These are phyloP conservation scores for Hirudinaria manillensis DNA, from an alignment of 2,888 invertebrate genomes.

Conservation along the genomic window DNA sequence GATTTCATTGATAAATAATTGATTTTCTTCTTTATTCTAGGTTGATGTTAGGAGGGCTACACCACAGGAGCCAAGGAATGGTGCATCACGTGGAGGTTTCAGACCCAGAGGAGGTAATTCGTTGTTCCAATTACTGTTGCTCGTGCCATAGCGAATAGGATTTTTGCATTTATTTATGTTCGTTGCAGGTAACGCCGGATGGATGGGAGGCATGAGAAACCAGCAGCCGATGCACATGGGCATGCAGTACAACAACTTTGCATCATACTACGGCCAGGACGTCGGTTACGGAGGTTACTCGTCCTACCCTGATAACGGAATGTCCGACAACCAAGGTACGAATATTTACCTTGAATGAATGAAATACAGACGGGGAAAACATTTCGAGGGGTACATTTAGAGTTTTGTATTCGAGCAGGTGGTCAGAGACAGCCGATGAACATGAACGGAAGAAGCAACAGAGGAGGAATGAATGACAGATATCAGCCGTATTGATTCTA, in stretches of 20 bases:
- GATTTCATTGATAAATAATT: neutral
- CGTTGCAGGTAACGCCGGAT: neutral
- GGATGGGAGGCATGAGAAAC: neutral
- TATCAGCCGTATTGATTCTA: conserved; percentile 16
- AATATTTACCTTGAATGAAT: too few species aligned
- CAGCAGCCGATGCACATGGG: neutral
- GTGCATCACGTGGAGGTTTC: conserved; percentile 20
- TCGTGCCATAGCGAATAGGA: neutral
- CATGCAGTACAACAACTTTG: neutral
- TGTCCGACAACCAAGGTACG: neutral
- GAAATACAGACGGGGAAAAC: too few species aligned
- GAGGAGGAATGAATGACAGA: conserved; percentile 20
- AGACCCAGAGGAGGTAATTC: neutral
- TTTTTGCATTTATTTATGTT: neutral
- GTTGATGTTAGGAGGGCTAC: conserved; percentile 28
- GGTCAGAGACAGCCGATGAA: neutral
- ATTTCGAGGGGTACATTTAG: too few species aligned
- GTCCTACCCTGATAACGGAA: neutral
- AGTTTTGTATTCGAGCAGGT: neutral
- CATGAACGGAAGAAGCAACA: neutral
- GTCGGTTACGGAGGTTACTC: neutral
- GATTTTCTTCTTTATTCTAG: neutral
- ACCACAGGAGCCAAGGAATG: conserved; percentile 19
- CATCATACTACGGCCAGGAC: neutral
- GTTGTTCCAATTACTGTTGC: neutral